Base-by-base conservation (phyloP, 2,888 invertebrate species). In the Orchestes rusci region DNA sequence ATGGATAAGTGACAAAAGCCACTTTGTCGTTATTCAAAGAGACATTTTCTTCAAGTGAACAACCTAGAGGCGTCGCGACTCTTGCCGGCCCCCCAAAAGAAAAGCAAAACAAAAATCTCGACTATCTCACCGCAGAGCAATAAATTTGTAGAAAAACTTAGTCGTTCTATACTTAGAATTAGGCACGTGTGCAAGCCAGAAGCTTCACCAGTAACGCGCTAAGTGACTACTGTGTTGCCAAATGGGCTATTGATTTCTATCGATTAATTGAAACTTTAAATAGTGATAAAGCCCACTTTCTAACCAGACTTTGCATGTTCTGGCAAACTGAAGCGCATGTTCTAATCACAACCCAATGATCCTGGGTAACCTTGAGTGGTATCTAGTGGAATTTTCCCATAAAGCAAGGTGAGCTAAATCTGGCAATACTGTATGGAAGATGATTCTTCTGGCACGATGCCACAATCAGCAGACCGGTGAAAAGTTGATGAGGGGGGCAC, bases 81-180 rank as follows among this genome's bases (percentile, higher is more conserved):
- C n/a, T n/a, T n/a, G n/a, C n/a, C 12, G 18, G 19, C 19, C 35
- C 18, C 19, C n/a, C 19, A 33, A 41, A 45, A 40, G 40, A 37
- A 42, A 46, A 38, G 36, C 38, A 46, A 46, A 46, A 42, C 46
- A 42, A 42, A n/a, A 31, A 38, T 46, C 42, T 33, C 37, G 34
- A 16, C 39, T 23, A 43, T 40, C 39, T 39, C 48, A 43, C 32
- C 43, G 32, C 43, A 43, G n/a, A 35, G 43, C 39, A 34, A 40
- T 43, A 43, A 43, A 46, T 46, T 28, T 46, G 38, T 46, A 46
- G 59, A 62, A 60, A 60, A 60, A 56, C 58, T 53, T 62, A 57
- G 62, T 59, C 57, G 64, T 60, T 62, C 67, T 68, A 68, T 66
- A 66, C 65, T 66, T 68, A 68, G 67, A 53, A 60, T 61, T 63